phyloP scores from a whole-genome alignment of 2,888 invertebrate species.

The Erebia epiphron region DNA sequence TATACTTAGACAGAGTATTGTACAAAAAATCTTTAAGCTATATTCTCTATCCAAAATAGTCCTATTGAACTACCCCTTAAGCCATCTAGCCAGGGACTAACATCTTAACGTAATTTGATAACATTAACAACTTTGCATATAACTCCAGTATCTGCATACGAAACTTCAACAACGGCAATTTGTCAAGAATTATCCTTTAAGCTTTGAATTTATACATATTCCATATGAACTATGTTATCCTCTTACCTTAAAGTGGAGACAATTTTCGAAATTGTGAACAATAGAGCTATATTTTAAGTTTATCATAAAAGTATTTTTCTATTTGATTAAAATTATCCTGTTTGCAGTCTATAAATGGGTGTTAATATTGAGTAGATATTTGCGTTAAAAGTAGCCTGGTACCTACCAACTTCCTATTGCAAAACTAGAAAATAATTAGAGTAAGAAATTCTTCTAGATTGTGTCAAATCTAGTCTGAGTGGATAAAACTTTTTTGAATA shows the following conservation, averaged over 20 bases:
- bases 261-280: background rate
- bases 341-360: too few relatives aligned
- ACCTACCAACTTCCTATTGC: too few relatives aligned
- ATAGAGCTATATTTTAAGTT: background rate
- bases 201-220: conserved; percentile 44
- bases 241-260: background rate
- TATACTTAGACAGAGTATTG: too few relatives aligned
- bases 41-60: conserved; percentile 11
- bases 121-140: conserved; percentile 42
- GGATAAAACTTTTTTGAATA: too few relatives aligned
- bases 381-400: too few relatives aligned
- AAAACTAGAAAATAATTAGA: too few relatives aligned
- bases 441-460: too few relatives aligned
- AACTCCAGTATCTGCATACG: conserved; percentile 41
- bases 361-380: too few relatives aligned
- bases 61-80: conserved; percentile 24
- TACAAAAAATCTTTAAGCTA: background rate
- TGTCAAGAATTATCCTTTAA: conserved; percentile 44
- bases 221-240: conserved; percentile 36
- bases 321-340: too few relatives aligned
- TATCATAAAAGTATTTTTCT: background rate
- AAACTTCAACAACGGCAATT: conserved; percentile 41
- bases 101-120: conserved; percentile 40
- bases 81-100: conserved; percentile 41
- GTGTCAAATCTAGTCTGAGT: too few relatives aligned